These are phyloP conservation scores for Epirrita christyi DNA, from an alignment of 2,888 invertebrate species.

Conservation along the genomic window DNA sequence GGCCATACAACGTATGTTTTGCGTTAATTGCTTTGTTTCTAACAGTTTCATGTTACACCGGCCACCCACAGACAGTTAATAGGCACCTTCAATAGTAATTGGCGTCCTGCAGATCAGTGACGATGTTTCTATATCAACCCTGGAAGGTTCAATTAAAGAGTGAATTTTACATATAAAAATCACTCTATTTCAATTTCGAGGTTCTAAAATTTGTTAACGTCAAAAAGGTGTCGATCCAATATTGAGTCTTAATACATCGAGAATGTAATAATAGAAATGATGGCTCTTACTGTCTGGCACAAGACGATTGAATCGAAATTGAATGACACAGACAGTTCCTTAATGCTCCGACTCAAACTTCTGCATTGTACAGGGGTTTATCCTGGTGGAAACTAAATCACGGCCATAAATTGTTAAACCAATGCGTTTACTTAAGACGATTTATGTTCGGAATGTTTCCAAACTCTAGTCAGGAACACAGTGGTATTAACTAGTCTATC, in stretches of 20 bases:
- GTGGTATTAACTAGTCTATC: slow-evolving; percentile 42
- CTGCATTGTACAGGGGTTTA: slow-evolving; percentile 45
- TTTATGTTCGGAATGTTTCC: slow-evolving; percentile 62
- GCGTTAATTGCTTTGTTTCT: slow-evolving; percentile 17
- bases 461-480: slow-evolving; percentile 45
- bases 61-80: background rate
- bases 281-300: slow-evolving; percentile 1
- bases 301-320: slow-evolving; percentile 5
- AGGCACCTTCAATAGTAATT: background rate
- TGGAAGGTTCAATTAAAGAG: background rate
- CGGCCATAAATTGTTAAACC: slow-evolving; percentile 60
- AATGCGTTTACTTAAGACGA: slow-evolving; percentile 59
- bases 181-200: background rate
- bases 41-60: slow-evolving; percentile 10
- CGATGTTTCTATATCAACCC: background rate
- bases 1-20: slow-evolving; percentile 16
- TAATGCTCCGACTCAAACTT: slow-evolving; percentile 29
- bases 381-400: slow-evolving; percentile 56
- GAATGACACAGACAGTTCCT: slow-evolving; percentile 12
- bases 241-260: too few relatives aligned
- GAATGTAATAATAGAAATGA: background rate
- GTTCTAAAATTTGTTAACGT: background rate
- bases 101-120: background rate
- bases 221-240: background rate
- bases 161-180: background rate